Conservation (phyloP, 2,888 invertebrate genomes). For the Caenorhabditis imperialis region DNA sequence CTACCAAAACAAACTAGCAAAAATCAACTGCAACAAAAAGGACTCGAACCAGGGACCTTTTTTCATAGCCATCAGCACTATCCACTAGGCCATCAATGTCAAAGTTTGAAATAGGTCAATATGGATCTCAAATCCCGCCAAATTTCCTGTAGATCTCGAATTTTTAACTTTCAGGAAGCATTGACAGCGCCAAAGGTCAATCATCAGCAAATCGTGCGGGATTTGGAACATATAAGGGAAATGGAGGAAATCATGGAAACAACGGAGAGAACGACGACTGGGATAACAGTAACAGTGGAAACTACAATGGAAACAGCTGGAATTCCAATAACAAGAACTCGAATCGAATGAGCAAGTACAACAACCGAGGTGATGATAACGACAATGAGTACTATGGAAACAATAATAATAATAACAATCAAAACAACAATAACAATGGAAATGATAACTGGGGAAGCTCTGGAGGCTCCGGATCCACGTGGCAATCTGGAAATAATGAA, state of each 20-base stretch:
- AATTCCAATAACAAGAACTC: conserved; percentile 4
- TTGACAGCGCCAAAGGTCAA: conserved; percentile 46
- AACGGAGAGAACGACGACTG: neutral
- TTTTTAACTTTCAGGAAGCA: conserved; percentile 23
- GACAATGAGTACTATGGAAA: conserved; percentile 5
- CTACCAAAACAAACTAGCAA: no score
- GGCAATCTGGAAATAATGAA: no score
- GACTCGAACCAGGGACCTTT: no score
- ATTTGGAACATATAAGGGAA: conserved; percentile 5
- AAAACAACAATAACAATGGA: conserved; percentile 26
- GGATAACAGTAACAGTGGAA: neutral
- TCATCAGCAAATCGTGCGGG: conserved; percentile 26
- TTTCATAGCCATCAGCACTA: no score
- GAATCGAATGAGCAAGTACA: conserved; percentile 1
- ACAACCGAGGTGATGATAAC: conserved; percentile 18
- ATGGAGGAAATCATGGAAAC: conserved; percentile 6
- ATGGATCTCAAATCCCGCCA: neutral
- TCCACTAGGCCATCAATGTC: no score
- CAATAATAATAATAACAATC: conserved; percentile 21
- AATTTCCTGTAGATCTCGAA: neutral
- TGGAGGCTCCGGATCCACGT: no score
- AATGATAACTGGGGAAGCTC: conserved; percentile 30
- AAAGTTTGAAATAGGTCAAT: neutral
- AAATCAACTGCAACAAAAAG: no score
- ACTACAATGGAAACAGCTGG: neutral